Evolutionary conservation across 2,797 vertebrate genomes (phyloP).

Genomic region (Pseudotriccus pelzelni): DNA sequence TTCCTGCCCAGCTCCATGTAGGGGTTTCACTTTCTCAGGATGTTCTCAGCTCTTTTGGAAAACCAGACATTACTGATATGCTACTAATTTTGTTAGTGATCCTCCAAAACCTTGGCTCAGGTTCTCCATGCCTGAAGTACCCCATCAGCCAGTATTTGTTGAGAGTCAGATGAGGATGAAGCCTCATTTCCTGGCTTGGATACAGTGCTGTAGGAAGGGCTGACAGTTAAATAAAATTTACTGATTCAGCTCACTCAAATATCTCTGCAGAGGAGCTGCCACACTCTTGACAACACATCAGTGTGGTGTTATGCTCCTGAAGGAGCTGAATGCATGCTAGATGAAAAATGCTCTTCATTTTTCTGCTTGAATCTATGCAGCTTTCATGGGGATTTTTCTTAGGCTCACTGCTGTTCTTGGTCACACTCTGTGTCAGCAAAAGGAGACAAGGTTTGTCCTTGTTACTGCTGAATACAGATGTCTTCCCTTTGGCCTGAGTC

Average conservation of each 20-base stretch:
- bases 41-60: not conserved
- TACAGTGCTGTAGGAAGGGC: not conserved
- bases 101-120: not conserved
- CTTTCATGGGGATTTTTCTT: slow-evolving; percentile 21
- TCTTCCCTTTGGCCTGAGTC: not conserved
- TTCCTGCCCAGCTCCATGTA: not conserved
- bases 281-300: slow-evolving; percentile 1
- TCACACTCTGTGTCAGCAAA: slow-evolving; percentile 16
- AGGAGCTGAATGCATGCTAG: slow-evolving; percentile 1
- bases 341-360: not conserved
- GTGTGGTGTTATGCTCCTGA: not conserved
- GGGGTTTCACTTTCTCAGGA: not conserved
- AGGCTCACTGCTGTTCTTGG: not conserved
- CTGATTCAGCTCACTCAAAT: slow-evolving; percentile 38
- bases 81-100: not conserved
- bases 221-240: slow-evolving; percentile 37
- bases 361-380: not conserved
- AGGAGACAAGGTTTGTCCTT: not conserved
- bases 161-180: not conserved
- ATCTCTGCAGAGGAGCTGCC: slow-evolving; percentile 7
- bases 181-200: not conserved
- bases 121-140: not conserved
- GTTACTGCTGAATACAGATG: not conserved
- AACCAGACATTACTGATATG: not conserved
- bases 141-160: not conserved